Conservation (phyloP, 2,888 invertebrate genomes). For the Corbicula japonica region DNA sequence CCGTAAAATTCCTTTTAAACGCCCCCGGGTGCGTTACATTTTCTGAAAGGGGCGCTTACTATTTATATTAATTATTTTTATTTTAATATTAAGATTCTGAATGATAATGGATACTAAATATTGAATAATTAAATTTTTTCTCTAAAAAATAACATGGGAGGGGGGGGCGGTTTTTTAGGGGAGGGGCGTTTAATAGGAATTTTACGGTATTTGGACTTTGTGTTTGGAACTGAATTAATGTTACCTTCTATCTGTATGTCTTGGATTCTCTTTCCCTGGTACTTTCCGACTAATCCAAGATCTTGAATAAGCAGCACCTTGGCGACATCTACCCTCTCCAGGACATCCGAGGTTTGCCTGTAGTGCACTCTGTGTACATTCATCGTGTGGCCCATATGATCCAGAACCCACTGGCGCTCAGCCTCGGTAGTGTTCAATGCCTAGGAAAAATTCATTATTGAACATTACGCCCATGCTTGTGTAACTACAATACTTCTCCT, state of each 20-base stretch:
- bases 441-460: slow-evolving; percentile 15
- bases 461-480: background rate
- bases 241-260: slow-evolving; percentile 51
- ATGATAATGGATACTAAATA: too few relatives aligned
- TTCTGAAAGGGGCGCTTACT: too few relatives aligned
- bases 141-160: too few relatives aligned
- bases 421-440: slow-evolving; percentile 42
- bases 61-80: too few relatives aligned
- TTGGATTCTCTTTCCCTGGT: slow-evolving; percentile 23
- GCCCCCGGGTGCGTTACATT: too few relatives aligned
- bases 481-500: background rate
- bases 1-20: too few relatives aligned
- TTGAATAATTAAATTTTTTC: too few relatives aligned
- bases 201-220: too few relatives aligned
- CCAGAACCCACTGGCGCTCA: slow-evolving; percentile 46
- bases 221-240: too few relatives aligned
- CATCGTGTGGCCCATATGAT: slow-evolving; percentile 49
- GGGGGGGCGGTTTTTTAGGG: too few relatives aligned
- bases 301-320: slow-evolving; percentile 53
- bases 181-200: too few relatives aligned
- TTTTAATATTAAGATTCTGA: too few relatives aligned
- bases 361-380: slow-evolving; percentile 45
- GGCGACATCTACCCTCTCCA: slow-evolving; percentile 46
- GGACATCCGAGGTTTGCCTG: slow-evolving; percentile 33
- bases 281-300: slow-evolving; percentile 29